Evolutionary conservation across 2,113 vertebrate genomes (phyloP), one percentile per base, ranked within the genome.

Genomic region (Thalassoma bifasciatum): DNA sequence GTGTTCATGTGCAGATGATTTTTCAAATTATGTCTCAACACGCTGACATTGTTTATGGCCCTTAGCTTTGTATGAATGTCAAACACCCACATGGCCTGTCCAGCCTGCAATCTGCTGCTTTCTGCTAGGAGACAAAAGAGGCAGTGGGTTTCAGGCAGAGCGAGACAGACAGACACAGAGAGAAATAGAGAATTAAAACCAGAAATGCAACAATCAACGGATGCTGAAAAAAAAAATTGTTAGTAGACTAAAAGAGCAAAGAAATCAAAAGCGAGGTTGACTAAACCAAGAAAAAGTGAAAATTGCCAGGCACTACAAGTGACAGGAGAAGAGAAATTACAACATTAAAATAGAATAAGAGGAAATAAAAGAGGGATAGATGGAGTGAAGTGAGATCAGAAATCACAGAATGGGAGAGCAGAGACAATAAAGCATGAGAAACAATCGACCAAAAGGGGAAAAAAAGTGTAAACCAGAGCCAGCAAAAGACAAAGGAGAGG

Each of bases 41-140:
- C 40, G 61, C 81, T 76, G 79, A 68, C 62, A 75, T 54, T 75
- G 73, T 75, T 65, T 71, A 26, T 60, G 66, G 79, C 63, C 61
- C 54, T 60, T 24, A 30, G 71, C 60, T 84, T 75, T 76, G 68
- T 76, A 60, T 57, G 63, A 10, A 70, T 78, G 75, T 79, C 83
- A 77, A 86, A 85, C 77, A 86, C 70, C 85, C 85, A 79, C 82
- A 80, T 79, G 71, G 56, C 34, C 71, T 54, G 72, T 85, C 80
- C 80, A 83, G 59, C 75, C 70, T 81, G 72, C 79, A 86, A 85
- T 81, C 59, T 79, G 77, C 88, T 75, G 56, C 78, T 81, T 74
- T 78, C 67, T 88, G 75, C 79, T 54, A 85, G 44, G 56, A 88
- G 69, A 87, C 77, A 85, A 83, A 19, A 81, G 79, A 86, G 62